A percentile compares a stretch with the other conserved stretches of the same genome.
Evolutionary conservation across 1,140 invertebrate species (phyloP).

Genomic region (Yoshiicerus persimilis): DNA sequence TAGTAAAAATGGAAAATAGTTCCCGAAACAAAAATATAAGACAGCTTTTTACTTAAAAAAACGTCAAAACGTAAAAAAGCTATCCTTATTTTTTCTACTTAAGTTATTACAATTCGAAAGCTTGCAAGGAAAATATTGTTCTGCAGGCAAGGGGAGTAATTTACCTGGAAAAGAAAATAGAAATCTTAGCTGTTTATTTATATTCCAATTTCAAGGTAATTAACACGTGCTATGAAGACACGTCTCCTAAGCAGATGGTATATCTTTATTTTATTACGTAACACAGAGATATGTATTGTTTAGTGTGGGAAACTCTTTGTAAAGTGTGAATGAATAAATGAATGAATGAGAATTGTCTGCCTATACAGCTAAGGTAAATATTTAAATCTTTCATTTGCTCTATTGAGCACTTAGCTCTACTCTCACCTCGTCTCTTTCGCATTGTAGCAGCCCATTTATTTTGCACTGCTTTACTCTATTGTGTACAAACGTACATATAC

Average conservation of each 20-base stretch:
- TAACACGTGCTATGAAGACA: not conserved
- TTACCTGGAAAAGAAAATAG: not conserved
- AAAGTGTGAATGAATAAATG: slow-evolving; percentile 1
- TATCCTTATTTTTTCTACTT: no score
- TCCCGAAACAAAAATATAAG: no score
- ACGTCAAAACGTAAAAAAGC: no score
- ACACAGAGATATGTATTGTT: not conserved
- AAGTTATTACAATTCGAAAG: no score
- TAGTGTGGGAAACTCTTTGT: not conserved
- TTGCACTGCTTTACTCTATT: not conserved
- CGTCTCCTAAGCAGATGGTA: not conserved
- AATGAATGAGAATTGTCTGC: not conserved
- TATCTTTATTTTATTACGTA: not conserved
- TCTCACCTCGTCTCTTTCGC: not conserved
- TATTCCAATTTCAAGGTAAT: not conserved
- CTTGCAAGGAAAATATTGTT: no score
- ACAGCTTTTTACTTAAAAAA: no score
- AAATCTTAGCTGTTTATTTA: not conserved
- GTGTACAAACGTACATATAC: not conserved
- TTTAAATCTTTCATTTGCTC: slow-evolving; percentile 7
- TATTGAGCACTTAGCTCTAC: not conserved
- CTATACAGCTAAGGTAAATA: not conserved
- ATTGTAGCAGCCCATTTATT: not conserved
- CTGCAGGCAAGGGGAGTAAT: no score
- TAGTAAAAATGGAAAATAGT: no score